These are phyloP conservation scores for Eidolon helvum DNA, from an alignment of 2,113 vertebrate species.

Conservation along the genomic window DNA sequence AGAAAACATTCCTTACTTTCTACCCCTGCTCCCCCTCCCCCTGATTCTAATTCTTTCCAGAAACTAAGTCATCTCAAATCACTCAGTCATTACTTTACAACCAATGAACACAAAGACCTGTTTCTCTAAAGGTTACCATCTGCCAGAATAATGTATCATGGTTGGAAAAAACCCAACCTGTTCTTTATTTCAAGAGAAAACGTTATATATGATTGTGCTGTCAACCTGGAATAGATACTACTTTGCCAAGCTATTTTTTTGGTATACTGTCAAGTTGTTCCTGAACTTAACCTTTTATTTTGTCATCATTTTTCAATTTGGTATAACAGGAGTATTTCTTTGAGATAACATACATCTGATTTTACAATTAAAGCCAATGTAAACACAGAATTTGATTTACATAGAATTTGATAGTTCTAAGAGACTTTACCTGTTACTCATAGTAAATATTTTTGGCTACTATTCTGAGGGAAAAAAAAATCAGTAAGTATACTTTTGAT, in stretches of 20 bases:
- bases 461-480: background rate
- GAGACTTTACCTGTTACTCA: background rate
- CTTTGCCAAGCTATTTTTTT: background rate
- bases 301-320: background rate
- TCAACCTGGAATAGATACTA: background rate
- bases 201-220: background rate
- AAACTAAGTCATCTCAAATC: slow-evolving; percentile 39
- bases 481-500: background rate
- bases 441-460: background rate
- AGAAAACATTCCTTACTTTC: background rate
- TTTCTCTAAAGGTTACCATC: slow-evolving; percentile 43
- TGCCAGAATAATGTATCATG: slow-evolving; percentile 45
- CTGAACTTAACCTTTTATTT: background rate
- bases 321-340: background rate
- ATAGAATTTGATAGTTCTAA: slow-evolving; percentile 11
- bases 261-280: background rate
- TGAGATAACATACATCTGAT: background rate
- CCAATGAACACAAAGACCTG: slow-evolving; percentile 9
- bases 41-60: slow-evolving; percentile 61
- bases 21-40: background rate
- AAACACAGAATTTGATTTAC: background rate
- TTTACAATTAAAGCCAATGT: background rate
- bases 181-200: slow-evolving; percentile 40
- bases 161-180: slow-evolving; percentile 42
- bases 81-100: slow-evolving; percentile 47